A percentile compares a stretch with the other conserved stretches of the same genome.
These are phyloP conservation scores for Ursus arctos DNA, from an alignment of 2,113 vertebrate genomes.

Conservation along the genomic window DNA sequence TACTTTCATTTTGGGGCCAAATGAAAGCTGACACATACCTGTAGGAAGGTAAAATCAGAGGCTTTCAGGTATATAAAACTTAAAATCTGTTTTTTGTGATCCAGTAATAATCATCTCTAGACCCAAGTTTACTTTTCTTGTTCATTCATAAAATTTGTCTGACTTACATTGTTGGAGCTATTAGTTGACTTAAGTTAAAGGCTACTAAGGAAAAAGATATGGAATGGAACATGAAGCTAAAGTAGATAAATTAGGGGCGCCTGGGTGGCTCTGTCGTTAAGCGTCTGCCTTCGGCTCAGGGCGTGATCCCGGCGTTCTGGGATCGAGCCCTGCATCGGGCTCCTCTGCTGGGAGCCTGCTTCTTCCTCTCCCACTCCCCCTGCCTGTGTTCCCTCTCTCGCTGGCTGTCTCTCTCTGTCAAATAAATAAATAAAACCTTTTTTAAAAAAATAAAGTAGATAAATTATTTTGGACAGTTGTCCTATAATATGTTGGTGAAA, in stretches of 20 bases:
- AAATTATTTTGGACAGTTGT: background rate
- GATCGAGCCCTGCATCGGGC: too few species aligned
- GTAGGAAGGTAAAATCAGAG: background rate
- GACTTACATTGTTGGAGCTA: background rate
- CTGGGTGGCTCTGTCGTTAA: too few species aligned
- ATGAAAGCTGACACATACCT: constrained; percentile 50
- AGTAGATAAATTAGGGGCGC: background rate
- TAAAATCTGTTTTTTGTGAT: background rate
- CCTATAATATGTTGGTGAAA: background rate
- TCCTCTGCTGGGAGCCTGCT: too few species aligned
- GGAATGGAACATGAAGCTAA: background rate
- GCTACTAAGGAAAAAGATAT: background rate
- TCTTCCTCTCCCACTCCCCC: too few species aligned
- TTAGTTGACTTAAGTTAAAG: constrained; percentile 19
- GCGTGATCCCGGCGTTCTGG: too few species aligned
- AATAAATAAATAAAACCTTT: too few species aligned
- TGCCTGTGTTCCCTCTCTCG: too few species aligned
- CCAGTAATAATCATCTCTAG: constrained; percentile 37
- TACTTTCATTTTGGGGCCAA: background rate
- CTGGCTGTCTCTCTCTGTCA: too few species aligned
- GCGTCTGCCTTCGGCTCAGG: too few species aligned
- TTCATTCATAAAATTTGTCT: constrained; percentile 51
- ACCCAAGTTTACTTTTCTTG: constrained; percentile 49
- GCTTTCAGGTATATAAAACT: constrained; percentile 33
- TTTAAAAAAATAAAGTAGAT: background rate